Percentiles rank a stretch among this genome's conserved stretches.
These are phyloP conservation scores for Mirounga angustirostris DNA, from an alignment of 2,113 vertebrate species.

Conservation along the genomic window DNA sequence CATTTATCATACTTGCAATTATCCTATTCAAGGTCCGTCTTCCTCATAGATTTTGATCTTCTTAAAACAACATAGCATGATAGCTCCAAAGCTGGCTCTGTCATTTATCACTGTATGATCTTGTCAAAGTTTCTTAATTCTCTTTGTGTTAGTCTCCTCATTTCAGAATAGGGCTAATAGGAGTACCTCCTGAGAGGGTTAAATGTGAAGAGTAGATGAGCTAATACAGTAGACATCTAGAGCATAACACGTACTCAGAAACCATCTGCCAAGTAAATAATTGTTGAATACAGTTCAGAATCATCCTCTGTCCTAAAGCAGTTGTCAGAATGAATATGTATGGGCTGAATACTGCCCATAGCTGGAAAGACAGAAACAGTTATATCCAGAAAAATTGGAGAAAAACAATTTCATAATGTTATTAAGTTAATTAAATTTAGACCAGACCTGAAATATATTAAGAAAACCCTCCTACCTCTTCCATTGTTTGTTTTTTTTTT, in stretches of 20 bases:
- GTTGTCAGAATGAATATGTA: neutral
- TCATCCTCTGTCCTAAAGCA: neutral
- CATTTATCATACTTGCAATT: neutral
- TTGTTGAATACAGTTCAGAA: neutral
- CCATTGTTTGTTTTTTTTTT: neutral
- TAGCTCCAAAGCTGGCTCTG: neutral
- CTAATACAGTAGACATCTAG: neutral
- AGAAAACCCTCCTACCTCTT: neutral
- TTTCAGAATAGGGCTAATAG: neutral
- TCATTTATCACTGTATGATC: neutral
- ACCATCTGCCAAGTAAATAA: neutral
- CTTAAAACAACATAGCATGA: neutral
- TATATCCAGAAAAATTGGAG: neutral
- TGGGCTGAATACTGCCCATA: neutral
- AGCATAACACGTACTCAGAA: neutral
- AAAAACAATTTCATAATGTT: conserved; percentile 39
- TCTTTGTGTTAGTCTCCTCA: neutral
- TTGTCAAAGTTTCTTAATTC: neutral
- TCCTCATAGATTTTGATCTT: neutral
- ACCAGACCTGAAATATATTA: neutral
- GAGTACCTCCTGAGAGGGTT: neutral
- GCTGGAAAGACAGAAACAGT: neutral
- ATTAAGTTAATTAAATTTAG: conserved; percentile 38
- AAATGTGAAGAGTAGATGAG: neutral
- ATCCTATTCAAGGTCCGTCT: neutral